Conservation (phyloP, 2,113 vertebrate species). For the Colius striatus region DNA sequence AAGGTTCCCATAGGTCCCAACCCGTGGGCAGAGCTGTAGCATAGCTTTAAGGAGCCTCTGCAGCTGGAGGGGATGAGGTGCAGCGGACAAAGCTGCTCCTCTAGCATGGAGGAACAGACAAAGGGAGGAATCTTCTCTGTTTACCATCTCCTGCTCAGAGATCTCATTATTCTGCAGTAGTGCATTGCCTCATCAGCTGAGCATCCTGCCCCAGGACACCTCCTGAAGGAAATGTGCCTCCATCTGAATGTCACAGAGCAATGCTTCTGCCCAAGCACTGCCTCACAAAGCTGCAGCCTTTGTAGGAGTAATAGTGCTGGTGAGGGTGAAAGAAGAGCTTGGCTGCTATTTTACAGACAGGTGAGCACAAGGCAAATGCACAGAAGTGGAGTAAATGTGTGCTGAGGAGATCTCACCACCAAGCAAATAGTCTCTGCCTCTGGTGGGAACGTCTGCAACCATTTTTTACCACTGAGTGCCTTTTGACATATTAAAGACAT, state of each 20-base stretch:
- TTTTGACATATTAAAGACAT: constrained; percentile 53
- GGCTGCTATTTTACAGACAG: background rate
- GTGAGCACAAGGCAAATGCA: background rate
- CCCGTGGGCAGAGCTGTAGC: background rate
- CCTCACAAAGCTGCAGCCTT: background rate
- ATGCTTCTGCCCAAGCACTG: background rate
- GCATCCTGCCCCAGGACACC: background rate
- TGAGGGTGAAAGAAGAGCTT: background rate
- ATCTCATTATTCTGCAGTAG: background rate
- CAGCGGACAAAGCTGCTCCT: background rate
- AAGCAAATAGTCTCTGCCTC: background rate
- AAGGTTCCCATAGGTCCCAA: background rate
- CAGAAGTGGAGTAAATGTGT: background rate
- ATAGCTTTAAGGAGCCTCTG: background rate
- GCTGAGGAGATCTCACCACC: background rate
- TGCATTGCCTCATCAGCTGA: background rate
- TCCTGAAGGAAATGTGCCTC: background rate
- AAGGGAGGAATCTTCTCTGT: background rate
- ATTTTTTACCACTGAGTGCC: background rate
- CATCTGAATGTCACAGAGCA: background rate
- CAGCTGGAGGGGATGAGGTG: background rate
- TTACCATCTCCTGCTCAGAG: background rate
- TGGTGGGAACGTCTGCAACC: constrained; percentile 3
- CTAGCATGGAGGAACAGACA: background rate
- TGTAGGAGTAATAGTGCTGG: background rate